Evolutionary conservation across 1,140 invertebrate species (phyloP).

Genomic region (Brachionus rotundiformis): DNA sequence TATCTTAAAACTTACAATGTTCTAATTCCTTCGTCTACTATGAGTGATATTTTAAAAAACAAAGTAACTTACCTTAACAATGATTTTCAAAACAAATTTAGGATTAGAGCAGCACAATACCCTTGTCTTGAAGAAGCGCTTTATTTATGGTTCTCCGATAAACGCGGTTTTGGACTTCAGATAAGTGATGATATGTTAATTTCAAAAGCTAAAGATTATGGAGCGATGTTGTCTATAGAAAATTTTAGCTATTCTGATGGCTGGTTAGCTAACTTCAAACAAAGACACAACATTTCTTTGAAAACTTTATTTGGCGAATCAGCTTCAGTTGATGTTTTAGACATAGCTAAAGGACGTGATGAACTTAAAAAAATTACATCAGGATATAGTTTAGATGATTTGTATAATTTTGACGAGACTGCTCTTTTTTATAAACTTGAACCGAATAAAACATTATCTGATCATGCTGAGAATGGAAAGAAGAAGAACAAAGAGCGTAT

Average conservation of each 20-base stretch:
- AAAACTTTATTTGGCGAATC: too few species aligned
- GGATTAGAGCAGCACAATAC: background rate
- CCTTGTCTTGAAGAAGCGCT: background rate
- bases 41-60: background rate
- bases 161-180: background rate
- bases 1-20: background rate
- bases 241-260: background rate
- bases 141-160: background rate
- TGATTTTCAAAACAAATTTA: background rate
- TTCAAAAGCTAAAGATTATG: background rate
- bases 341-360: background rate
- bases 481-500: slow-evolving; percentile 46
- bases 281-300: too few species aligned
- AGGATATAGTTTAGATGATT: slow-evolving; percentile 59
- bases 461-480: slow-evolving; percentile 47
- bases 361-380: slow-evolving; percentile 53
- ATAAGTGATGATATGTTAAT: background rate
- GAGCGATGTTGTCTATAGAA: background rate
- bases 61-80: background rate
- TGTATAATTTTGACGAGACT: slow-evolving; percentile 54
- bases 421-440: slow-evolving; percentile 51
- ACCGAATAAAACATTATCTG: slow-evolving; percentile 51
- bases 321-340: too few species aligned
- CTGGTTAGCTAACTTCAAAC: too few species aligned
- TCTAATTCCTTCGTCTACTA: background rate